Percentiles rank a stretch among this genome's conserved stretches.
phyloP scores from a whole-genome alignment of 2,113 vertebrate genomes.

The Datnioides undecimradiatus region DNA sequence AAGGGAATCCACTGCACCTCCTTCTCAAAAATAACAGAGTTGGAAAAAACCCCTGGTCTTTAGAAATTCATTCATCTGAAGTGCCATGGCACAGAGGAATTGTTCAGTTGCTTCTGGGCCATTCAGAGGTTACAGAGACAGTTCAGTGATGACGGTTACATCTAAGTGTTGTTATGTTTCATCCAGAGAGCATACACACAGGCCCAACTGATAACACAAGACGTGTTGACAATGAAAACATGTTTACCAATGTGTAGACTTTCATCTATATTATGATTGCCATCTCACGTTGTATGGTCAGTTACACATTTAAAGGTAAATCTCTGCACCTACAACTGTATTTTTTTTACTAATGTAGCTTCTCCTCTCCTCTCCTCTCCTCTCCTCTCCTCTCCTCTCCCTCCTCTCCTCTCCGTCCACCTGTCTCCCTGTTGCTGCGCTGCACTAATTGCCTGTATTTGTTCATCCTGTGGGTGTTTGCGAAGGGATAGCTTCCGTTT shows the following conservation, averaged over 20 bases:
- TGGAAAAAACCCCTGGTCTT: conserved; percentile 6
- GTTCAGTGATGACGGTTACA: not conserved
- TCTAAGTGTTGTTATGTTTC: conserved; percentile 12
- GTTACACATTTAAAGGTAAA: not conserved
- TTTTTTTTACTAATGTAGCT: not conserved
- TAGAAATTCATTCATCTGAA: conserved; percentile 31
- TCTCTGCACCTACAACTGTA: not conserved
- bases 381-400: conserved; percentile 4
- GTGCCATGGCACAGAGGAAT: conserved; percentile 5
- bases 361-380: not conserved
- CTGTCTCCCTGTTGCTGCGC: conserved; percentile 58
- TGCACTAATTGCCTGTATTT: conserved; percentile 76
- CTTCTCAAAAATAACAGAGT: conserved; percentile 45
- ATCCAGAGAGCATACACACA: not conserved
- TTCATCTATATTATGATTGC: not conserved
- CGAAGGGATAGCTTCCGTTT: conserved; percentile 74
- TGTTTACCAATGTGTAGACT: not conserved
- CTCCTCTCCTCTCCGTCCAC: conserved; percentile 46
- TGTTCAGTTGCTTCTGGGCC: conserved; percentile 7
- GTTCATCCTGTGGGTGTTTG: conserved; percentile 75
- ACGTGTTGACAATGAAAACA: not conserved
- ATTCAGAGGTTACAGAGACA: conserved; percentile 20
- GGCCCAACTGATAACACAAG: not conserved
- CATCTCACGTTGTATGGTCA: not conserved
- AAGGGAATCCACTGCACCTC: conserved; percentile 40